These are phyloP conservation scores for Columba janthina DNA, from an alignment of 2,113 vertebrate genomes.

Conservation along the genomic window DNA sequence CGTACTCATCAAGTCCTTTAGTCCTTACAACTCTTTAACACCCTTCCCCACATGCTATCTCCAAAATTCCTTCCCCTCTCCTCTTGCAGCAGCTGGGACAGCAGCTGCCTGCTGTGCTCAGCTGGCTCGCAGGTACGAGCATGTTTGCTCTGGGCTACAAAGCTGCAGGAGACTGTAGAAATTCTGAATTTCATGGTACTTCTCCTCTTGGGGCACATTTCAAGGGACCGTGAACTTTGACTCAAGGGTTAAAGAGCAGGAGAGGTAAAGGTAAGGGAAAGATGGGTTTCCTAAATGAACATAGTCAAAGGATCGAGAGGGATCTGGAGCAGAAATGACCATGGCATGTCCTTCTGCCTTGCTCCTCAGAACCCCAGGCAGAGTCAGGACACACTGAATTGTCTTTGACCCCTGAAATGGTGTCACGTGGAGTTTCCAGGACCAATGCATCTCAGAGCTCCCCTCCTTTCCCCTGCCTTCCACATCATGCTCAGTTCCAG, in stretches of 20 bases:
- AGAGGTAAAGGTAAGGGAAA: not conserved
- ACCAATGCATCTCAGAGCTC: not conserved
- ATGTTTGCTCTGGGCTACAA: not conserved
- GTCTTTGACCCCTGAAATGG: not conserved
- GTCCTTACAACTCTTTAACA: slow-evolving; percentile 17
- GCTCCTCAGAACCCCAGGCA: not conserved
- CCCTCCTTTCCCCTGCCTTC: not conserved
- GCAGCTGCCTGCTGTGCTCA: not conserved
- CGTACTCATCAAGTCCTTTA: not conserved
- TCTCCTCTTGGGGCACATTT: not conserved
- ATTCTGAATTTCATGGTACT: not conserved
- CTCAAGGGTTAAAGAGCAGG: not conserved
- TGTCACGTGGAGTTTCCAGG: not conserved
- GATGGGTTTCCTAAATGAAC: not conserved
- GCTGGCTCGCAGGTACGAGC: not conserved
- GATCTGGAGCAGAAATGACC: not conserved
- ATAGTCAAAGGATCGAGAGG: not conserved
- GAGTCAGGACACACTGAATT: not conserved
- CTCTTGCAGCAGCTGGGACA: not conserved
- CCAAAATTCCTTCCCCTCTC: not conserved
- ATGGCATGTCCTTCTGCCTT: not conserved
- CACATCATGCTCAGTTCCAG: not conserved
- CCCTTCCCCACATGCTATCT: slow-evolving; percentile 7
- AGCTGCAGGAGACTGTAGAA: not conserved
- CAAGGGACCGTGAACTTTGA: not conserved